Evolutionary conservation across 1,140 invertebrate species (phyloP), one percentile per base, ranked within the genome.

Genomic region (Steinernema feltiae): DNA sequence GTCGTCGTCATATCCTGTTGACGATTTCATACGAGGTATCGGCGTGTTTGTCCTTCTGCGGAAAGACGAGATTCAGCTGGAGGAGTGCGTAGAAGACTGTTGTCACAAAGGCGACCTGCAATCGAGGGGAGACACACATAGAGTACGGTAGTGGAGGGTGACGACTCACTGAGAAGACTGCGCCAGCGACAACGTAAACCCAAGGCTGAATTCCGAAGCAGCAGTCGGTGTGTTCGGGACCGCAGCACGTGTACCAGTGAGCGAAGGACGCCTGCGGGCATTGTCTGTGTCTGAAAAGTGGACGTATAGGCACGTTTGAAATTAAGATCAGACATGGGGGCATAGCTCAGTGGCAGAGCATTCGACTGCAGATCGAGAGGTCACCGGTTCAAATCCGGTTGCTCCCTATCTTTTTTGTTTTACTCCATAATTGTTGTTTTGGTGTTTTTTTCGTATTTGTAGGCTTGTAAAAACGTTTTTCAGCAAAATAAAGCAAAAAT

Each of bases 211-310:
- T 63, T 7, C 53, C 53, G 53, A 63, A 63, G 24, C 53, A 63
- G 53, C 53, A 63, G 53, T 63, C 53, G 15, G 53, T 63, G 53
- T 21, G 12, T 15, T 63, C 53, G 24, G 53, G 53, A 3, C 53
- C 53, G 53, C 53, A 63, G 53, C 53, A 63, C 53, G 53, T 63
- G 53, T 63, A 63, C 53, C 53, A 63, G 53, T 63, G 53, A 21
- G 53, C 53, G 53, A 63, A 63, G 15, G 53, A 63, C 15, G 53
- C 53, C 24, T 63, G 53, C 24, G 53, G 53, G 24, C 53, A 63
- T 63, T 63, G 53, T 63, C 53, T 63, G 53, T 63, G 53, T 27
- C 53, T 63, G 53, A 63, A 63, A 63, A 18, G 18, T 41, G 7
- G 7, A 7, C 7, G 18, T 41, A n/a, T 41, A 41, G 18, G 35